These are phyloP conservation scores for Tupaia chinensis DNA, from an alignment of 2,113 vertebrate genomes.

Conservation along the genomic window DNA sequence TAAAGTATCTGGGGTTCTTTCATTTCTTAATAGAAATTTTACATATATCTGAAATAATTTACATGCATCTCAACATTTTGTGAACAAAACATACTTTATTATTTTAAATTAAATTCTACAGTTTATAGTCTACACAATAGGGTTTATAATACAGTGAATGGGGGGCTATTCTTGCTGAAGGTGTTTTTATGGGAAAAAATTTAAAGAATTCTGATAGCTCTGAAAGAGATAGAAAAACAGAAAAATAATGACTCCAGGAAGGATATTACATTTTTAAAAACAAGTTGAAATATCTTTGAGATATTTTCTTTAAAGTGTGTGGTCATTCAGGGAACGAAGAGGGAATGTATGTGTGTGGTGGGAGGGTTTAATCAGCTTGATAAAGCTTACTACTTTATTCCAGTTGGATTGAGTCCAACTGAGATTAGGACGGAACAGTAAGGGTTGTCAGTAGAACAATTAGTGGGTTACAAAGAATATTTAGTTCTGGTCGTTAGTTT, in stretches of 20 bases:
- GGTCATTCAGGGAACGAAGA: slow-evolving; percentile 47
- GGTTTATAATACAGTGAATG: background rate
- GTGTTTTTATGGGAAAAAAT: slow-evolving; percentile 58
- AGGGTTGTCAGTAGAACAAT: slow-evolving; percentile 63
- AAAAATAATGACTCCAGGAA: slow-evolving; percentile 57
- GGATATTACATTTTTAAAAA: slow-evolving; percentile 47
- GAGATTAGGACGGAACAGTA: slow-evolving; percentile 66
- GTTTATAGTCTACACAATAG: background rate
- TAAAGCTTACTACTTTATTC: slow-evolving; percentile 49
- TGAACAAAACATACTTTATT: slow-evolving; percentile 33
- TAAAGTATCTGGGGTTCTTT: background rate
- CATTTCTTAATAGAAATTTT: slow-evolving; percentile 37
- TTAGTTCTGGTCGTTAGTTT: slow-evolving; percentile 62
- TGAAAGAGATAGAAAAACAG: slow-evolving; percentile 36
- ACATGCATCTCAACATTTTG: background rate
- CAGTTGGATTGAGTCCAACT: slow-evolving; percentile 55
- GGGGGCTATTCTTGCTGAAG: background rate
- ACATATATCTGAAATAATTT: slow-evolving; percentile 32
- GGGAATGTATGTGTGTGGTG: slow-evolving; percentile 56
- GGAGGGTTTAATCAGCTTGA: slow-evolving; percentile 44
- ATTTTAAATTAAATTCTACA: slow-evolving; percentile 13
- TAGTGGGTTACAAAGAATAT: slow-evolving; percentile 62
- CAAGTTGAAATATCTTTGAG: slow-evolving; percentile 64
- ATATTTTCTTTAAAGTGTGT: slow-evolving; percentile 59
- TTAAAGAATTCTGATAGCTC: slow-evolving; percentile 56